Evolutionary conservation across 2,888 invertebrate genomes (phyloP).

Genomic region (Fabriciana adippe): DNA sequence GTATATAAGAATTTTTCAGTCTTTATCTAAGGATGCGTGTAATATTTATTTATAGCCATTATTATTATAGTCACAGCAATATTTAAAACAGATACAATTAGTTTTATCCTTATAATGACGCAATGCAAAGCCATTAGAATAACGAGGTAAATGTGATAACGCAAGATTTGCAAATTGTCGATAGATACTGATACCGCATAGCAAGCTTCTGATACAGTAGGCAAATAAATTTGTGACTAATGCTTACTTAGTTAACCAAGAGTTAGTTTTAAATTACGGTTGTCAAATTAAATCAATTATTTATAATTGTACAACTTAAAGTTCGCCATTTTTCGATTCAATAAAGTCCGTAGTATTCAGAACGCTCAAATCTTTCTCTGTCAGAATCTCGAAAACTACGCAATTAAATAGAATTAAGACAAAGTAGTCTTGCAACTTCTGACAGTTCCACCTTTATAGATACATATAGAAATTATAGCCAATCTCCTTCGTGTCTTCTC

Average conservation of each 20-base stretch:
- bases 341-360: too few species aligned
- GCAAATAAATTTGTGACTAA: conserved; percentile 29
- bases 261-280: conserved; percentile 9
- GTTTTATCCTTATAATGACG: conserved; percentile 40
- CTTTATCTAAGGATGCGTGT: not conserved
- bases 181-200: conserved; percentile 37
- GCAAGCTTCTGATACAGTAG: conserved; percentile 26
- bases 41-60: conserved; percentile 23
- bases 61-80: conserved; percentile 7
- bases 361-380: too few species aligned
- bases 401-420: too few species aligned
- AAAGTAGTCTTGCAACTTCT: too few species aligned
- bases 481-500: too few species aligned
- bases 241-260: conserved; percentile 22
- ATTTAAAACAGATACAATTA: conserved; percentile 32
- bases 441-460: too few species aligned
- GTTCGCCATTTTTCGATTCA: too few species aligned
- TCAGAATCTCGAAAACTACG: too few species aligned
- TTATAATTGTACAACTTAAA: too few species aligned
- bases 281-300: not conserved
- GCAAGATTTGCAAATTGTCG: conserved; percentile 55
- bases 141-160: conserved; percentile 39
- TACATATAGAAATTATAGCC: too few species aligned
- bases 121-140: conserved; percentile 45
- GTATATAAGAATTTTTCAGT: too few species aligned